These are phyloP conservation scores for Gandaritis pyraliata DNA, from an alignment of 2,888 invertebrate genomes.

Conservation along the genomic window DNA sequence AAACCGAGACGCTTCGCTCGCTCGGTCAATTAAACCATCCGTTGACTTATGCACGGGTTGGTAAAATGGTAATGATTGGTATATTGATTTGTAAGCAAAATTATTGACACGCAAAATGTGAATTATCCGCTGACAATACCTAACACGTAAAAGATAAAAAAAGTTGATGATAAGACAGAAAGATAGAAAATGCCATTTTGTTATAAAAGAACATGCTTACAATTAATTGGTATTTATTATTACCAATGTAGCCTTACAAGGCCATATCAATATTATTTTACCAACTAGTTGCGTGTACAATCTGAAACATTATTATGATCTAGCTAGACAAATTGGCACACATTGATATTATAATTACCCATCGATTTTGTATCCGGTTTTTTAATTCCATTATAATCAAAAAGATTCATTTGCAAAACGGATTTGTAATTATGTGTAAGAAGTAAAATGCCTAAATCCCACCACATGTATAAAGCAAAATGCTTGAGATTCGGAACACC, in stretches of 20 bases:
- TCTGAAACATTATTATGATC: conserved; percentile 17
- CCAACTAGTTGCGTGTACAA: conserved; percentile 5
- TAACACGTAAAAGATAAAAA: too few relatives aligned
- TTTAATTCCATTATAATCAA: too few relatives aligned
- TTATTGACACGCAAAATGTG: too few relatives aligned
- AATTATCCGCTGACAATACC: too few relatives aligned
- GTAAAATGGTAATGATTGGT: neutral
- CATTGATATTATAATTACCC: neutral
- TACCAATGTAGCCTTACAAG: conserved; percentile 7
- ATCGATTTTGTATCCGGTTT: too few relatives aligned
- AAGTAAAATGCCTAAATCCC: too few relatives aligned
- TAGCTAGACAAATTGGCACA: conserved; percentile 20
- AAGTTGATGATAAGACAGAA: too few relatives aligned
- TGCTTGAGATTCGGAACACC: too few relatives aligned
- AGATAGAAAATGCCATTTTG: conserved; percentile 4
- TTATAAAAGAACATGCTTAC: neutral
- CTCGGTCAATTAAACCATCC: neutral
- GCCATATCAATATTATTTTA: conserved; percentile 20
- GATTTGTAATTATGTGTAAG: too few relatives aligned
- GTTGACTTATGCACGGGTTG: neutral
- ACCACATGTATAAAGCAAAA: too few relatives aligned
- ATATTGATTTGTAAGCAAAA: neutral
- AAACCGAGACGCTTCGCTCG: too few relatives aligned
- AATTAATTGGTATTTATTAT: neutral
- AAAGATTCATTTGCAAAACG: too few relatives aligned